Percentiles rank a stretch among this genome's conserved stretches.
Conservation (phyloP, 2,113 vertebrate species). For the Alces alces region DNA sequence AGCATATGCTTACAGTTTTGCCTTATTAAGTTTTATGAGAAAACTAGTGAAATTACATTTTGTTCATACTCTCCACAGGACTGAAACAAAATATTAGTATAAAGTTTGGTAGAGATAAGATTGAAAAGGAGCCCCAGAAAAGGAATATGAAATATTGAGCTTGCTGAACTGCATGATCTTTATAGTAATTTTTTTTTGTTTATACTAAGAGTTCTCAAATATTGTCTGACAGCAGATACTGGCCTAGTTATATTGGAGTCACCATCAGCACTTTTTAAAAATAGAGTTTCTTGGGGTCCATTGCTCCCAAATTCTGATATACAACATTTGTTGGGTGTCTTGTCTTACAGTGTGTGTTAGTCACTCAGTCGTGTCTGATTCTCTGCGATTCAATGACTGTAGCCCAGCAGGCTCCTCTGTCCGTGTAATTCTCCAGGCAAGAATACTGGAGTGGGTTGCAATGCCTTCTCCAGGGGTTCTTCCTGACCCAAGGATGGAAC, state of each 20-base stretch:
- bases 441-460: background rate
- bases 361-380: background rate
- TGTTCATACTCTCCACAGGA: background rate
- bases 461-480: background rate
- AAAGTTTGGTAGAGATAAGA: background rate
- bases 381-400: rapidly evolving
- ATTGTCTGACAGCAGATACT: background rate
- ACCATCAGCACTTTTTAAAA: background rate
- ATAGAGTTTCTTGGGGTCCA: background rate
- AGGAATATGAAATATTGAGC: background rate
- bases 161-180: background rate
- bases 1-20: background rate
- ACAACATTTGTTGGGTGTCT: background rate
- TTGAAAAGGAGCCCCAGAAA: background rate
- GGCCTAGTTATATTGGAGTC: background rate
- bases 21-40: background rate
- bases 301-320: background rate
- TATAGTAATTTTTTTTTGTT: background rate
- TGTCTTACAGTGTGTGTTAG: background rate
- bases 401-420: background rate
- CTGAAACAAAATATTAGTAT: background rate
- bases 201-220: background rate
- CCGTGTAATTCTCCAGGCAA: background rate
- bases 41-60: background rate
- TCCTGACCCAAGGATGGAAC: background rate